Conservation (phyloP, 2,113 vertebrate species). For the Eudyptes chrysolophus region DNA sequence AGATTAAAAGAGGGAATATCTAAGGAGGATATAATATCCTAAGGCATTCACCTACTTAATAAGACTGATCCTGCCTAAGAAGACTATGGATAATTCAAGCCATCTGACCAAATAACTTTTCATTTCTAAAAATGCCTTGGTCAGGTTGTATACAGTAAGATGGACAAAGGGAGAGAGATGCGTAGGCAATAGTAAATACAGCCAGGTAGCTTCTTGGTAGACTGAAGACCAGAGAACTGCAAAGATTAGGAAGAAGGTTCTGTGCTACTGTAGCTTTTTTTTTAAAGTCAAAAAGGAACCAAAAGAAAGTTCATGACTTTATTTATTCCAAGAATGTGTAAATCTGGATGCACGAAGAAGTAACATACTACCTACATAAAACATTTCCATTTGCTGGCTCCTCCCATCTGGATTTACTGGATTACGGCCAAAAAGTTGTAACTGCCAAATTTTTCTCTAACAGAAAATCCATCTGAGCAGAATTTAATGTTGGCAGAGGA, state of each 20-base stretch:
- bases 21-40: background rate
- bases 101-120: background rate
- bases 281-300: background rate
- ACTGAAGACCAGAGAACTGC: background rate
- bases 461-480: slow-evolving; percentile 63
- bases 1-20: slow-evolving; percentile 20
- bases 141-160: background rate
- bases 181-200: background rate
- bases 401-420: slow-evolving; percentile 42
- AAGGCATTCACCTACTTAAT: background rate
- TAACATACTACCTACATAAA: background rate
- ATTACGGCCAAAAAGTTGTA: slow-evolving; percentile 7
- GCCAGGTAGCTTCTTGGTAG: background rate
- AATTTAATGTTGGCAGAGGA: slow-evolving; percentile 57
- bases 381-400: slow-evolving; percentile 9
- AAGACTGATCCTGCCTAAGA: background rate
- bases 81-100: background rate
- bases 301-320: background rate
- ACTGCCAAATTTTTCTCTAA: slow-evolving; percentile 49
- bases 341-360: background rate
- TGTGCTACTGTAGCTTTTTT: background rate
- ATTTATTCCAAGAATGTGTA: background rate
- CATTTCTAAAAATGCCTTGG: background rate
- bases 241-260: background rate
- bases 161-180: background rate